These are phyloP conservation scores for Stenotaenia linearis DNA, from an alignment of 2,888 invertebrate genomes.

Conservation along the genomic window DNA sequence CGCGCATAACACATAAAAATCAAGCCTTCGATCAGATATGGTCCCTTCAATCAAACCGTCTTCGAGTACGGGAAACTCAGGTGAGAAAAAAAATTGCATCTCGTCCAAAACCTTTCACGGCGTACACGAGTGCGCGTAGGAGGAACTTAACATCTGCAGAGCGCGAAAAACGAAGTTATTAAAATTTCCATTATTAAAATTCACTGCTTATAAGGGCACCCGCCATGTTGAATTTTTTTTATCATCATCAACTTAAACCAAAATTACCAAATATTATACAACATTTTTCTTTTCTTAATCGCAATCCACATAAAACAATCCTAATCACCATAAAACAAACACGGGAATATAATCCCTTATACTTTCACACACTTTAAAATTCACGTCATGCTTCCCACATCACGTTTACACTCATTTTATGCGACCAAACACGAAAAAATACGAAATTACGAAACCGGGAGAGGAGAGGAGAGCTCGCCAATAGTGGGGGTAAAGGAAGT, in stretches of 20 bases:
- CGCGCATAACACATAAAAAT: background rate
- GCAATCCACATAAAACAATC: background rate
- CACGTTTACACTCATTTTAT: background rate
- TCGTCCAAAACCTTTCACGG: too few relatives aligned
- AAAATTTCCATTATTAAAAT: too few relatives aligned
- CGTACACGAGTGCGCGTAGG: too few relatives aligned
- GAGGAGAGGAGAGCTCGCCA: background rate
- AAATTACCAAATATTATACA: too few relatives aligned
- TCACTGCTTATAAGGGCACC: too few relatives aligned
- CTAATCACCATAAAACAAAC: background rate
- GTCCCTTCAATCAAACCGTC: background rate
- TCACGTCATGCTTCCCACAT: background rate
- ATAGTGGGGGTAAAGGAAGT: background rate
- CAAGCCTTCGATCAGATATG: background rate
- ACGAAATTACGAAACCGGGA: background rate
- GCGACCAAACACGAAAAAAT: background rate
- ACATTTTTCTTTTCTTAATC: background rate
- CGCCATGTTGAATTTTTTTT: too few relatives aligned
- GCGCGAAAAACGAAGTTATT: too few relatives aligned
- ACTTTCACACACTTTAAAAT: background rate
- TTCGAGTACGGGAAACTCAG: background rate
- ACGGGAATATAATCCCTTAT: background rate
- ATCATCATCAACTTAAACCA: too few relatives aligned
- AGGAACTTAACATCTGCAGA: too few relatives aligned
- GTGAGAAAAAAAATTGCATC: too few relatives aligned